Evolutionary conservation across 2,797 vertebrate species (phyloP), one percentile per base, ranked within the genome.

Genomic region (Oceanodroma leucorhoa): DNA sequence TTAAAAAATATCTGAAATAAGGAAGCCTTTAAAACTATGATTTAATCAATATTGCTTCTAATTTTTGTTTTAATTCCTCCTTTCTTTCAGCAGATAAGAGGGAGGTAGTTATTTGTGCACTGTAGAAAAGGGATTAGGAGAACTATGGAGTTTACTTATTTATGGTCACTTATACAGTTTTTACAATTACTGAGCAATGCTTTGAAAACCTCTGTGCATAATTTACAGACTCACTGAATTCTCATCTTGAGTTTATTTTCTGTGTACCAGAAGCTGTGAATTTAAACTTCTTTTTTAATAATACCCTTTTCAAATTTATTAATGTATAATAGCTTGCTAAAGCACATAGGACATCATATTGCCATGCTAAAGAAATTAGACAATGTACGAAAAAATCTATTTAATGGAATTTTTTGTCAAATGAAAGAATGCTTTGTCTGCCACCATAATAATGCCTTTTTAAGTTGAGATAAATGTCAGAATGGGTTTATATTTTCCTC

Each of bases 221-320:
- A 95, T 95, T 97, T 83, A 92, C 51, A 69, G 73, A 54, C 18
- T 92, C 54, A 15, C 54, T 91, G 91, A 67, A 53, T 97, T 97
- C 93, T 48, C 48, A 82, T 91, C 87, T 94, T 75, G 54, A 58
- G 55, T 70, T 95, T 96, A 86, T 91, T 95, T 70, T 94, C 66
- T 94, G 36, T 95, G 95, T 96, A 94, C 83, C 86, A 95, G 90
- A 76, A 61, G 29, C 93, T 78, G 89, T 66, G 84, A 93, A 95
- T 96, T 96, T 92, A 91, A 96, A 73, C 36, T 92, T 19, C 24
- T 82, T 94, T 75, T 55, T 34, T 57, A 93, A 84, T 93, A 95
- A 86, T 83, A 71, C 14, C 54, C 27, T 83, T 92, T 96, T 51
- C 89, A 97, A 97, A 87, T 97, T 85, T 96, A 96, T 94, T 95